Conservation (phyloP, 2,888 invertebrate species). For the Synergus umbraculus region DNA sequence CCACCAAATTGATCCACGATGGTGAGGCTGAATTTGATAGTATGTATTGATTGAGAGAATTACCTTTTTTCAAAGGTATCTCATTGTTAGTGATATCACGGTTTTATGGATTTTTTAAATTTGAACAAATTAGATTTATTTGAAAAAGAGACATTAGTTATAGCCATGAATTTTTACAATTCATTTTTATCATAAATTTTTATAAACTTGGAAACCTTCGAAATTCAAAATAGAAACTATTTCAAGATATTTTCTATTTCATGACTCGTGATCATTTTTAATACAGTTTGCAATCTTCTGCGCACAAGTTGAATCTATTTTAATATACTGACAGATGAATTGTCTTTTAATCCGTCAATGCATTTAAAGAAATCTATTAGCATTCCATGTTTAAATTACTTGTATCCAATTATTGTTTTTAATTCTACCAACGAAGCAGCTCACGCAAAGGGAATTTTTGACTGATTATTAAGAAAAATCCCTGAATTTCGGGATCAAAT, state of each 20-base stretch:
- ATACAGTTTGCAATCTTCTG: not conserved
- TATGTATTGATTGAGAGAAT: not conserved
- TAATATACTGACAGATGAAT: not conserved
- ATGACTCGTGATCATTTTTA: not conserved
- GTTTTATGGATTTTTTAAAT: not conserved
- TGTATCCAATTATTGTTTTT: not conserved
- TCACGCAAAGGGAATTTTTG: constrained; percentile 16
- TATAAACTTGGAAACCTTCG: not conserved
- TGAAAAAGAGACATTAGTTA: not conserved
- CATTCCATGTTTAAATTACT: not conserved
- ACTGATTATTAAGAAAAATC: constrained; percentile 10
- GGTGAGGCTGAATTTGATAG: constrained; percentile 72
- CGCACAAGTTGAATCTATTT: constrained; percentile 26
- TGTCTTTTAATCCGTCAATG: not conserved
- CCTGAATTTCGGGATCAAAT: not conserved
- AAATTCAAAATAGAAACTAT: not conserved
- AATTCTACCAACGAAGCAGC: not conserved
- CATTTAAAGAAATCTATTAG: not conserved
- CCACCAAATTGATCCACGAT: constrained; percentile 85
- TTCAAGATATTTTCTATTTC: not conserved
- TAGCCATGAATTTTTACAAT: not conserved
- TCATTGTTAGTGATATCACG: constrained; percentile 41
- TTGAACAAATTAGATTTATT: constrained; percentile 6
- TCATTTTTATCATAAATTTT: not conserved
- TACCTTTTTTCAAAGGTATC: not conserved